Percentiles rank a stretch among this genome's conserved stretches.
Conservation (phyloP, 2,888 invertebrate species). For the Drosophila neonasuta region DNA sequence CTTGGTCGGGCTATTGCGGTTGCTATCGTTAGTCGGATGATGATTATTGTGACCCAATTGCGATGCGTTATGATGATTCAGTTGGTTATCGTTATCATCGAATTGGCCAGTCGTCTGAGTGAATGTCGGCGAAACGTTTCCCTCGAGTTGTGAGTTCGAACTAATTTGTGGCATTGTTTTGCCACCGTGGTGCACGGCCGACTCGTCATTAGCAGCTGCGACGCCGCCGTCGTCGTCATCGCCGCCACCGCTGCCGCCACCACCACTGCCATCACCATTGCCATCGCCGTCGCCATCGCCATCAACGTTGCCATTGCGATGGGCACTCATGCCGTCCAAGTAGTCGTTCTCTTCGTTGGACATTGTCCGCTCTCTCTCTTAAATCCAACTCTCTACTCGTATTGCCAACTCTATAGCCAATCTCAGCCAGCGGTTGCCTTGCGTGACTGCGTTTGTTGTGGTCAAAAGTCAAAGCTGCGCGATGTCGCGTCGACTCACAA, state of each 20-base stretch:
- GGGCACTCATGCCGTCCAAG: constrained; percentile 46
- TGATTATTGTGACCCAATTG: constrained; percentile 32
- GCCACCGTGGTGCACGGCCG: constrained; percentile 74
- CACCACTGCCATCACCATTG: no score
- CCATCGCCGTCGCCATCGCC: constrained; percentile 40
- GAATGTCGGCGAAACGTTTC: constrained; percentile 75
- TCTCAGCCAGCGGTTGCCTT: constrained; percentile 50
- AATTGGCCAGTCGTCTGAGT: constrained; percentile 63
- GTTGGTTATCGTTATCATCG: constrained; percentile 72
- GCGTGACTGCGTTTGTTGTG: constrained; percentile 70
- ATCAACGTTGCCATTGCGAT: constrained; percentile 35
- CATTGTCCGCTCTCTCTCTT: constrained; percentile 63
- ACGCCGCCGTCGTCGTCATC: constrained; percentile 46
- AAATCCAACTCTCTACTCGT: constrained; percentile 10
- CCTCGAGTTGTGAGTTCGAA: constrained; percentile 80
- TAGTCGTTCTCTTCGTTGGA: constrained; percentile 73
- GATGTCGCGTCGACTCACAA: constrained; percentile 61
- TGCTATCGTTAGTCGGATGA: constrained; percentile 35
- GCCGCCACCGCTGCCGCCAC: constrained; percentile 60
- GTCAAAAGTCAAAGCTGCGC: constrained; percentile 59
- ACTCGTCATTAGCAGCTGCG: constrained; percentile 71
- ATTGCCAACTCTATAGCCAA: constrained; percentile 3
- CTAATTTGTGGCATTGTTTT: constrained; percentile 80
- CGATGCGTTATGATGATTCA: constrained; percentile 55
- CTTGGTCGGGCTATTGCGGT: constrained; percentile 72